phyloP scores from a whole-genome alignment of 1,140 invertebrate genomes.

The Calephelis nemesis region DNA sequence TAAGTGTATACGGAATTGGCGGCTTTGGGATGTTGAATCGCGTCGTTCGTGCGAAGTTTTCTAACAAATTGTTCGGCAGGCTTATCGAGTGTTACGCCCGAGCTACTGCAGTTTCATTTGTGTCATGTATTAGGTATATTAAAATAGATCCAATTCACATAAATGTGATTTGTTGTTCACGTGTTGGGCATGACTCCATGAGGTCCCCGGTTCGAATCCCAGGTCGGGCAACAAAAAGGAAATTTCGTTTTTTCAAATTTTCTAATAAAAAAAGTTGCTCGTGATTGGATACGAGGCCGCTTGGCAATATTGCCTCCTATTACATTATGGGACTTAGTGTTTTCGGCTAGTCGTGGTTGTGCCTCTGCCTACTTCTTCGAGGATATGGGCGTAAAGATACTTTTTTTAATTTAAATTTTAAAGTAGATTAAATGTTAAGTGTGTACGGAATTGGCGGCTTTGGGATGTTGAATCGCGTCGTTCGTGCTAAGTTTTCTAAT shows the following conservation, averaged over 20 bases:
- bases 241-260: too few species aligned
- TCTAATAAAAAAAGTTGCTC: too few species aligned
- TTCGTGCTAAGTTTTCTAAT: conserved; percentile 28
- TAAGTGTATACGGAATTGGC: conserved; percentile 25
- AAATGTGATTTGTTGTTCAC: not conserved
- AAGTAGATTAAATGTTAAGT: conserved; percentile 24
- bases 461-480: conserved; percentile 21
- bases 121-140: conserved; percentile 17
- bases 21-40: conserved; percentile 22
- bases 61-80: conserved; percentile 31
- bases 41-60: conserved; percentile 25
- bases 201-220: too few species aligned
- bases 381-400: too few species aligned
- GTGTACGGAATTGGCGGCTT: conserved; percentile 24
- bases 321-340: too few species aligned
- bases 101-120: conserved; percentile 19
- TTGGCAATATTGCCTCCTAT: too few species aligned
- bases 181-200: too few species aligned
- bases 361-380: too few species aligned
- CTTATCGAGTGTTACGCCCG: conserved; percentile 26
- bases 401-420: too few species aligned
- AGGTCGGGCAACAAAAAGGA: too few species aligned
- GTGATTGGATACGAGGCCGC: too few species aligned
- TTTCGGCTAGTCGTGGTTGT: too few species aligned
- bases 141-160: not conserved